Percentiles rank a stretch among this genome's conserved stretches.
These are phyloP conservation scores for Thysanoteuthis rhombus DNA, from an alignment of 2,888 invertebrate genomes.

Conservation along the genomic window DNA sequence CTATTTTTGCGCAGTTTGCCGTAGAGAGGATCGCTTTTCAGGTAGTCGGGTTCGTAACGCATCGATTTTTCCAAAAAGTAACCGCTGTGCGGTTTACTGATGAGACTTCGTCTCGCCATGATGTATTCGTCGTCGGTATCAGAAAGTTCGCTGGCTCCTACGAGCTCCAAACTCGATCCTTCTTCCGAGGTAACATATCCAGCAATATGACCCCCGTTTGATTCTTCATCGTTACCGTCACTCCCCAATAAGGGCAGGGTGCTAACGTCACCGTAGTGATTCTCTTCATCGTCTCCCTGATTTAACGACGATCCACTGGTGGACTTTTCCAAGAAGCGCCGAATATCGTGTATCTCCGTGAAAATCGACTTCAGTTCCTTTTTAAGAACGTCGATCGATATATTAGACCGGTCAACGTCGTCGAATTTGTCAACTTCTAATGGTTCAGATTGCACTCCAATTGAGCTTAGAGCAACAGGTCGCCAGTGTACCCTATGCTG, in stretches of 20 bases:
- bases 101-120: neutral
- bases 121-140: slow-evolving; percentile 24
- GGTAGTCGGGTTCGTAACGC: neutral
- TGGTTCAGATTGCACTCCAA: neutral
- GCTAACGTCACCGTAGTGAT: neutral
- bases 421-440: neutral
- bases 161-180: neutral
- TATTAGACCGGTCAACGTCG: neutral
- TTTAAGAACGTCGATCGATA: neutral
- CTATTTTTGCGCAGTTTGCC: neutral
- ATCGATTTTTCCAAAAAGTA: neutral
- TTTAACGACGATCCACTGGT: neutral
- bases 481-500: neutral
- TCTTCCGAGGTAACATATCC: neutral
- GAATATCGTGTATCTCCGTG: neutral
- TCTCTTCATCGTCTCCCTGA: neutral
- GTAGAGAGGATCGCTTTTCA: slow-evolving; percentile 12
- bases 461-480: neutral
- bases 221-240: neutral
- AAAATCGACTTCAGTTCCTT: slow-evolving; percentile 1
- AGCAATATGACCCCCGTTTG: neutral
- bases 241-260: neutral
- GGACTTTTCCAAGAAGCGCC: neutral
- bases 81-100: neutral
- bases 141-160: neutral